Evolutionary conservation across 2,888 invertebrate genomes (phyloP).

Genomic region (Brachylomia viminalis): DNA sequence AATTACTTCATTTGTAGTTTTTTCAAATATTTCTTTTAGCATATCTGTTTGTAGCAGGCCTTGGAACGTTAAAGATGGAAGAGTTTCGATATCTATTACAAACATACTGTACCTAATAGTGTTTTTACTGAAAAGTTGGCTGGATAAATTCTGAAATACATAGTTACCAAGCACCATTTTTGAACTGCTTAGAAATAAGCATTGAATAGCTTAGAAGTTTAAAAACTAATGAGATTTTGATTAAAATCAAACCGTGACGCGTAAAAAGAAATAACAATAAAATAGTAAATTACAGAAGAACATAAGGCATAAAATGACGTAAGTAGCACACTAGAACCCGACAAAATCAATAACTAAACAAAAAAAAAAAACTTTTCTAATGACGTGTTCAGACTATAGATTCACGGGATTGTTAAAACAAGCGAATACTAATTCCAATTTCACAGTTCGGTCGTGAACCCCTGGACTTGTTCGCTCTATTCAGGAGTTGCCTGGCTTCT

Average conservation of each 20-base stretch:
- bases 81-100: background rate
- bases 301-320: background rate
- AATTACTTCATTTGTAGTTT: slow-evolving; percentile 48
- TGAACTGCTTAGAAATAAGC: background rate
- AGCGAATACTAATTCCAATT: slow-evolving; percentile 67
- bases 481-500: slow-evolving; percentile 61
- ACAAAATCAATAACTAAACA: background rate
- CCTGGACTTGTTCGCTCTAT: slow-evolving; percentile 64
- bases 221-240: background rate
- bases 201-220: background rate
- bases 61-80: slow-evolving; percentile 4
- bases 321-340: background rate
- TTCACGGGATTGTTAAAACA: slow-evolving; percentile 54
- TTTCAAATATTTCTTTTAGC: slow-evolving; percentile 24
- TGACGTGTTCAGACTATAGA: slow-evolving; percentile 4
- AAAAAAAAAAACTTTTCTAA: background rate
- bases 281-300: slow-evolving; percentile 2
- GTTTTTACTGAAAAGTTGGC: background rate
- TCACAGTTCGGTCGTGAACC: slow-evolving; percentile 69
- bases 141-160: background rate
- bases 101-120: background rate
- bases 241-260: background rate
- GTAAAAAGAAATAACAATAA: slow-evolving; percentile 2
- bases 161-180: background rate
- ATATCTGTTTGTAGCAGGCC: slow-evolving; percentile 2